phyloP scores from a whole-genome alignment of 2,797 vertebrate genomes.

The Rhynchotus rufescens region DNA sequence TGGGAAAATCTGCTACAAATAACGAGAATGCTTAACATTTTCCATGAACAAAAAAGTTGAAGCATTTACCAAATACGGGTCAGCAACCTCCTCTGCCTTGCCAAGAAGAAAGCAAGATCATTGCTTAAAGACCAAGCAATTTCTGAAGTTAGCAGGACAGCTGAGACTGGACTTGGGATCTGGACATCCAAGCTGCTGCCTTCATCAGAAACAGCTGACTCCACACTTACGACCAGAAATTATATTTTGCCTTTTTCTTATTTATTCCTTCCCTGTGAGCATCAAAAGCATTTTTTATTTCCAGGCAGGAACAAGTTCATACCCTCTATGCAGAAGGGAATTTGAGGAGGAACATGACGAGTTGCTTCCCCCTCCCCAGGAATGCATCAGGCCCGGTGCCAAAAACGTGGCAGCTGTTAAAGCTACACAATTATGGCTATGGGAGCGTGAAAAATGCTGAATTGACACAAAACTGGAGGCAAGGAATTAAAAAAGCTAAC shows the following conservation, averaged over 20 bases:
- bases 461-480: neutral
- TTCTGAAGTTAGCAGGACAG: neutral
- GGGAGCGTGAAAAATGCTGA: neutral
- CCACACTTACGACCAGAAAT: neutral
- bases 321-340: neutral
- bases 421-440: neutral
- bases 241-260: neutral
- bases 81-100: neutral
- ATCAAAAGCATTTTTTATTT: neutral
- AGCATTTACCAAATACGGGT: neutral
- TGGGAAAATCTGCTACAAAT: neutral
- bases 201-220: neutral
- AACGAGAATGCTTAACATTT: accelerated
- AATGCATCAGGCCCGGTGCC: neutral
- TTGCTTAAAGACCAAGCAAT: neutral
- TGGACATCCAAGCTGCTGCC: neutral
- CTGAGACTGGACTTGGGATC: neutral
- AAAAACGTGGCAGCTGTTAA: neutral
- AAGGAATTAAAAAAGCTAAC: neutral
- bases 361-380: neutral
- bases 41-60: neutral
- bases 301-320: neutral
- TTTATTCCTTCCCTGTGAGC: neutral
- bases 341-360: neutral
- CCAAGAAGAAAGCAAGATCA: neutral